Conservation (phyloP, 30 jellyfish, hydroid and myxozoan genomes). For the Aurelia aurita region DNA sequence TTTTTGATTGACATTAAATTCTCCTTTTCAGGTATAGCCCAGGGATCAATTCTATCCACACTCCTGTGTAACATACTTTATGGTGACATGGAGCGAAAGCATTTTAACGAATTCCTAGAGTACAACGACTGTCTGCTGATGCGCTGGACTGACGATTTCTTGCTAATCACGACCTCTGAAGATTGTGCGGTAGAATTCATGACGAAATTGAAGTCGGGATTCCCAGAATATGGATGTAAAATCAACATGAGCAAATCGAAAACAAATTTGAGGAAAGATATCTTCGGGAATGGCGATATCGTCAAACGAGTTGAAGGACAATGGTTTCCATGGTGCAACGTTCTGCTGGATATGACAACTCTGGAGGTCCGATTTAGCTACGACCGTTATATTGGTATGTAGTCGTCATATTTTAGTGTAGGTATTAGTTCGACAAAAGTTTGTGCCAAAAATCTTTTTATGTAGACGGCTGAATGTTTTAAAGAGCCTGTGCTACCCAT, state of each 20-base stretch:
- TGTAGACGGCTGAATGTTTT: too few relatives aligned
- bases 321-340: conserved; percentile 96
- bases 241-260: conserved; percentile 60
- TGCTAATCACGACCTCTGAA: conserved; percentile 66
- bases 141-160: conserved; percentile 96
- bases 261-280: conserved; percentile 33
- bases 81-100: conserved; percentile 74
- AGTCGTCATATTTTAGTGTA: too few relatives aligned
- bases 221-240: conserved; percentile 76
- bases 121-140: conserved; percentile 60
- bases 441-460: too few relatives aligned
- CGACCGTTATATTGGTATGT: conserved; percentile 83
- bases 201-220: conserved; percentile 20
- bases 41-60: conserved; percentile 92
- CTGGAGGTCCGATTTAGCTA: conserved; percentile 75
- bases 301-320: conserved; percentile 31
- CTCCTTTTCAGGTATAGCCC: conserved; percentile 83
- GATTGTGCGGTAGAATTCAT: conserved; percentile 51
- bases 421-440: too few relatives aligned
- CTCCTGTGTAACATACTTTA: conserved; percentile 62
- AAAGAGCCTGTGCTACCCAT: too few relatives aligned
- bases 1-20: not conserved
- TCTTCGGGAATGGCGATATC: not conserved
- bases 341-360: conserved; percentile 62
- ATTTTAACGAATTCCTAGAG: conserved; percentile 20